Evolutionary conservation across 2,888 invertebrate species (phyloP), one percentile per base, ranked within the genome.

Genomic region (Tachina lurida): DNA sequence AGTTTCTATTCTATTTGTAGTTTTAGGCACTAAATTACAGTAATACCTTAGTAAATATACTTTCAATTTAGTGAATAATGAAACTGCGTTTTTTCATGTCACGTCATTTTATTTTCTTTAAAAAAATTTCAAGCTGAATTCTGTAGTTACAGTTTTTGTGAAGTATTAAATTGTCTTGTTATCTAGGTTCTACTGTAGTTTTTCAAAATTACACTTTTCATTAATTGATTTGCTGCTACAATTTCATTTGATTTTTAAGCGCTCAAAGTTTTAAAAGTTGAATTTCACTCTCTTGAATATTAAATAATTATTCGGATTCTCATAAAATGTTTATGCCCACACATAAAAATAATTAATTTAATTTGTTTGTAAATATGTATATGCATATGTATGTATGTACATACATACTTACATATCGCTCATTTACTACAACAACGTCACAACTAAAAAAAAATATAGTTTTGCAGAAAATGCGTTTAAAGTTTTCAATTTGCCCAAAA

Each of bases 1-100:
- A 63, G 58, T 80, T 63, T 68, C 43, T 58, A 75, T 75, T 84
- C 67, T 79, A 75, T 65, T 75, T 79, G 70, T 52, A 49, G 49
- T 56, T 62, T 67, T 43, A 52, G 52, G 74, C 67, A 68, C 74
- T 68, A 58, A 68, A 39, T 19, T 45, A 81, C 74, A 75, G 81
- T 68, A 54, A 9, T 19, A 3, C 17, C 60, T 75, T 4, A 47
- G 19, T 60, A 67, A 77, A 39, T 4, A 15, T 45, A 1, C 1
- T 19, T 31, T 31, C 31, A 31, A n/a, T 60, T 60, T 39, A 47
- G 45, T 3, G 4, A 13, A 58, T 58, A 22, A 31, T 58, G 31
- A 49, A 56, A 56, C 5, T 56, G 19, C 15, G n/a, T 56, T 19
- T 12, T 56, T 56, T 10, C 19, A 12, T 22, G 13, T 3, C 10